Base-by-base conservation (phyloP, 2,113 vertebrate genomes). In the Talpa occidentalis region DNA sequence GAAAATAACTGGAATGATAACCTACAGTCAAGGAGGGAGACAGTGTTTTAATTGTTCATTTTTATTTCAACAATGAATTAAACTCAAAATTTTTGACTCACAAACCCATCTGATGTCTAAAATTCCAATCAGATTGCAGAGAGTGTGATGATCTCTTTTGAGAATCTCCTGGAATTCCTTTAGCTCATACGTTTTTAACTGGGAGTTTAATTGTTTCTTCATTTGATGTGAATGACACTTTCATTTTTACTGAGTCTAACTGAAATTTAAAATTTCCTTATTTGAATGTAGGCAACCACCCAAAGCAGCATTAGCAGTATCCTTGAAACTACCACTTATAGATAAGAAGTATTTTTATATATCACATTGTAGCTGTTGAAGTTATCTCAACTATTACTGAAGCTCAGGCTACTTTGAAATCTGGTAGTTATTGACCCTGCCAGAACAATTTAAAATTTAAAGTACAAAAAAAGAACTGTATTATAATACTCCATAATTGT, bases 21-120 rank as follows among this genome's bases (percentile, higher is more conserved):
- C 82, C 2, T 11, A 19, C 52, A 10, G 19, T 59, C 19, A 24
- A 44, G 44, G 10, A 49, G 47, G 47, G 47, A 49, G 47, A 7
- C 47, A 52, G 16, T 52, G 49, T 52, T 52, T 52, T 52, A 52
- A 52, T 16, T 17, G 32, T 77, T 78, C 3, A 35, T 30, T 69
- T 67, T n/a, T 62, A n/a, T 78, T 84, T 94, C 44, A 78, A 37
- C 60, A 40, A 62, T 44, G 42, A 95, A n/a, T 69, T 87, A 49
- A 92, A 82, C 8, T 72, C 47, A 88, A 70, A 42, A 56, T 16
- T 16, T 62, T 86, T 82, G 42, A 59, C 40, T 56, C 64, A 91
- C 5, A 42, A 40, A 72, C 6, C 6, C 54, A 64, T 74, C 35
- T 89, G 76, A 72, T 32, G 1, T 17, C 15, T 44, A 35, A 80